Evolutionary conservation across 2,113 vertebrate genomes (phyloP), one percentile per base, ranked within the genome.

Genomic region (Tetrax tetrax): DNA sequence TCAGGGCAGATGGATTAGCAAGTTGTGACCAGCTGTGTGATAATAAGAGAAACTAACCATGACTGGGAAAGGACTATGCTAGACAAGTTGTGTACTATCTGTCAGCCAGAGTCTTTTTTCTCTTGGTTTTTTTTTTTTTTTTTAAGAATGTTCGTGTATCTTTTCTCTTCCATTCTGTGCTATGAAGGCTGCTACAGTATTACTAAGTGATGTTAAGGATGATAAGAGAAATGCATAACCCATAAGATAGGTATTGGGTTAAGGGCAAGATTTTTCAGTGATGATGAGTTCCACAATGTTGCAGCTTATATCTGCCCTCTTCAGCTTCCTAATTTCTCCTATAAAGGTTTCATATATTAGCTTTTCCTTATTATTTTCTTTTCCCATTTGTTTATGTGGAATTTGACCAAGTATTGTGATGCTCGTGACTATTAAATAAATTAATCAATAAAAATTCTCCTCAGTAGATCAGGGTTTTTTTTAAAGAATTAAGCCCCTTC

Each of bases 191-290:
- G 13, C 18, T 77, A 9, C 2, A 8, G 74, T 89, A 69, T 68
- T 53, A 57, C 24, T 91, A 78, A 69, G 8, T 68, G 22, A 64
- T 47, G 6, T 54, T 78, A 60, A 9, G 7, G 13, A 19, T 41
- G 59, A 23, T 43, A 76, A 23, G 33, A 72, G 59, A 76, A 84
- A 70, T 17, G 4, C 5, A 68, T 54, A 68, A 45, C 16, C 18
- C 17, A 0, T 54, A 45, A 38, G 23, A 57, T 25, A 51, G 2
- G 0, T 12, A 7, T 47, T 6, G 6, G 4, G 3, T 2, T 21
- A 4, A 3, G 2, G 9, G 22, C 29, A 68, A 66, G 10, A 37
- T 70, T 64, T 92, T 90, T 76, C 57, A 45, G 16, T 31, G 12
- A 14, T 21, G 11, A 22, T 24, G 57, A 79, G 3, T 45, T 74